Base-by-base conservation (phyloP, 1,140 invertebrate species). In the Drosophila grimshawi region DNA sequence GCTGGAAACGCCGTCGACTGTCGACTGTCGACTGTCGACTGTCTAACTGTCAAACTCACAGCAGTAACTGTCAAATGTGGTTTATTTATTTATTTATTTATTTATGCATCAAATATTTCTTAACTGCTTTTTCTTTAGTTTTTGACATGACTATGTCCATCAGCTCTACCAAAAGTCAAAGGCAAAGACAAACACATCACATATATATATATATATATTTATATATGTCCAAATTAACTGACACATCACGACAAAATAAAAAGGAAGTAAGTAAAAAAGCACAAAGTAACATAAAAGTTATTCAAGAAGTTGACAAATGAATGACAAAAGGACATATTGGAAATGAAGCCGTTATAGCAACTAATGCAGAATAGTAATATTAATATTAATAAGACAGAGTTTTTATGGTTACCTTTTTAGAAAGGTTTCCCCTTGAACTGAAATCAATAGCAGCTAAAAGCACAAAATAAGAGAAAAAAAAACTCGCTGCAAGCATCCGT, bases 71-170 rank as follows among this genome's bases (percentile, higher is more conserved):
- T 88, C 83, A 88, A 89, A 80, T 66, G 52, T 53, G 46, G 66
- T 77, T 80, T 43, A 2, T 19, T 19, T 19, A 19, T 19, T 19
- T 55, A 35, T 43, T 55, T 70, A 70, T 69, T 86, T 83, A 86
- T 88, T 88, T 88, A 88, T 88, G 83, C 73, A 88, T 89, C 72
- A 68, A 19, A 19, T 73, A 43, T 75, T 61, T 49, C 72, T 73
- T 65, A 74, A 73, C 57, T 69, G 46, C 69, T 64, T 73, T 80
- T 78, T 79, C 72, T 53, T 56, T 66, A 80, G 72, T 64, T 61
- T 65, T 65, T 86, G 72, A 74, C 76, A 80, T 39, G 60, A 46
- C n/a, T 64, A 65, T 73, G 83, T 61, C 71, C 82, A 88, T 82
- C 78, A 78, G 71, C 4, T 64, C 51, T 64, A 59, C 62, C 45